These are phyloP conservation scores for Hylaea fasciaria DNA, from an alignment of 2,888 invertebrate species.

Conservation along the genomic window DNA sequence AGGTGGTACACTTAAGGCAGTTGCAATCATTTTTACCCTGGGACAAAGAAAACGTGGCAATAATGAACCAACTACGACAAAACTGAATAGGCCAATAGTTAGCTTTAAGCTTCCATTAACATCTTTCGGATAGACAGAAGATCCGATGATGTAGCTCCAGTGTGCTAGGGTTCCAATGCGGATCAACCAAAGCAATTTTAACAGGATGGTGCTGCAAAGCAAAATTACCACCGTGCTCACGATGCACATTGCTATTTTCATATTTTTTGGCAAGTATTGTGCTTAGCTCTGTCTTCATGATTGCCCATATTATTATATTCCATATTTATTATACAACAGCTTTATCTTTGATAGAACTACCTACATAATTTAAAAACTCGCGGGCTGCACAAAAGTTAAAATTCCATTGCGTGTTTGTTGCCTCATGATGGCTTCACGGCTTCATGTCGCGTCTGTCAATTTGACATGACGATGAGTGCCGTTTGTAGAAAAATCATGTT, in stretches of 20 bases:
- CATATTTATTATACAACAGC: not conserved
- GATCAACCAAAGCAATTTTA: slow-evolving; percentile 56
- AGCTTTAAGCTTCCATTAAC: slow-evolving; percentile 45
- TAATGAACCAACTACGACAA: slow-evolving; percentile 53
- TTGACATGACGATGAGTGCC: no score
- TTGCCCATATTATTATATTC: no score
- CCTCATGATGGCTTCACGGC: not conserved
- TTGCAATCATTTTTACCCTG: slow-evolving; percentile 53
- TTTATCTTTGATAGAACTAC: not conserved
- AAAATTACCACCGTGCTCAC: slow-evolving; percentile 45
- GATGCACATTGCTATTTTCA: slow-evolving; percentile 49
- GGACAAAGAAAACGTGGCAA: slow-evolving; percentile 59
- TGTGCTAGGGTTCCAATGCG: slow-evolving; percentile 61
- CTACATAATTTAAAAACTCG: not conserved
- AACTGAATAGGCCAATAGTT: slow-evolving; percentile 51
- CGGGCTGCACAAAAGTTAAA: not conserved
- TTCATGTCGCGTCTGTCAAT: no score
- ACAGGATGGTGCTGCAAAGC: slow-evolving; percentile 43
- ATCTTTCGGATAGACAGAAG: slow-evolving; percentile 52
- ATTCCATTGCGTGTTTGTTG: not conserved
- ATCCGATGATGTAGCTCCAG: slow-evolving; percentile 65
- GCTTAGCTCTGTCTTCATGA: not conserved
- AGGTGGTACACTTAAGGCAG: slow-evolving; percentile 61
- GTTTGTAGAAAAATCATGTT: no score
- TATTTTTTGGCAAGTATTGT: slow-evolving; percentile 7